phyloP scores from a whole-genome alignment of 2,888 invertebrate species.

The Megalurothrips usitatus region DNA sequence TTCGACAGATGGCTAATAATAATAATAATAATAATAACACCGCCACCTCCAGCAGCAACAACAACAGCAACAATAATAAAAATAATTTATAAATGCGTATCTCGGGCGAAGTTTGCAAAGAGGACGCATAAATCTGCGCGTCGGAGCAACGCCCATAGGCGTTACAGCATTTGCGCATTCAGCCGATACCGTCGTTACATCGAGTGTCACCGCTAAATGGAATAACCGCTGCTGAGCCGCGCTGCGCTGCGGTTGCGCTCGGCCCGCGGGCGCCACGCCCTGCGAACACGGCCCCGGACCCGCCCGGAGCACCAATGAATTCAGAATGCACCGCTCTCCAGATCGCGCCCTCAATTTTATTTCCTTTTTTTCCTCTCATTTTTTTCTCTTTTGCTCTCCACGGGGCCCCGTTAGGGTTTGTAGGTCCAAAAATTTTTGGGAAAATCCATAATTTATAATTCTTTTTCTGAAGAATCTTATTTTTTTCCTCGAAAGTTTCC shows the following conservation, averaged over 20 bases:
- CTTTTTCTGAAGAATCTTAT: no score
- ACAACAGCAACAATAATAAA: not conserved
- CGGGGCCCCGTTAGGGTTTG: no score
- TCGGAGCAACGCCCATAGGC: not conserved
- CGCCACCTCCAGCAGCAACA: no score
- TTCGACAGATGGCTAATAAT: not conserved
- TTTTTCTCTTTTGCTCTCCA: no score
- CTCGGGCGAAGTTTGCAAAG: conserved; percentile 15
- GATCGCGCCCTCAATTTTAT: no score
- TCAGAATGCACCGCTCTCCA: no score
- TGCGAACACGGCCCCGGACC: not conserved
- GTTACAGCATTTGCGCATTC: conserved; percentile 20
- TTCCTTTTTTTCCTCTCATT: no score
- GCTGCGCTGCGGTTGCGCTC: no score
- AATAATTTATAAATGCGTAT: conserved; percentile 23
- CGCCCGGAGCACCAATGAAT: not conserved
- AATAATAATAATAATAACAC: not conserved
- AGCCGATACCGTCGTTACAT: not conserved
- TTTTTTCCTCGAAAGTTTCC: no score
- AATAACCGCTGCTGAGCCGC: no score
- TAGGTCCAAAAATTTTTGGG: no score
- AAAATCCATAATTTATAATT: no score
- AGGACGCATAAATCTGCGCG: conserved; percentile 7
- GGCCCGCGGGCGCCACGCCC: not conserved
- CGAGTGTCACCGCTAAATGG: not conserved